These are phyloP conservation scores for Phyllostomus hastatus DNA, from an alignment of 2,113 vertebrate species.

Conservation along the genomic window DNA sequence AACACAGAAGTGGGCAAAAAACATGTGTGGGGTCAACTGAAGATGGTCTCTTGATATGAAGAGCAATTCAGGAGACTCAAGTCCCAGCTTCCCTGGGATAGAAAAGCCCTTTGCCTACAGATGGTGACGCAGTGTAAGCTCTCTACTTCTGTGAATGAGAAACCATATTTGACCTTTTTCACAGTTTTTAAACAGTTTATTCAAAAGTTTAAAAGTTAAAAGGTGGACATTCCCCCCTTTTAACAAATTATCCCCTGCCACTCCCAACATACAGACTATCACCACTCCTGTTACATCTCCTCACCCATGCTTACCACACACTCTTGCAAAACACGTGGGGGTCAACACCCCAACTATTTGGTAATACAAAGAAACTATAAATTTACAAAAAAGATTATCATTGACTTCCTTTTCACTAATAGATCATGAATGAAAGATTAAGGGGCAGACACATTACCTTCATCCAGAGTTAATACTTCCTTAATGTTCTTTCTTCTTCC, in stretches of 20 bases:
- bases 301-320: not conserved
- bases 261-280: not conserved
- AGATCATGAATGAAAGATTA: slow-evolving; percentile 45
- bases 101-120: not conserved
- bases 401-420: slow-evolving; percentile 63
- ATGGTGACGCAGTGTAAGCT: not conserved
- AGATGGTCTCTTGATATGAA: not conserved
- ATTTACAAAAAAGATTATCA: slow-evolving; percentile 48
- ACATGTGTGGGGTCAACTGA: not conserved
- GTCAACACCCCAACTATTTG: slow-evolving; percentile 56
- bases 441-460: slow-evolving; percentile 54
- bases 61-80: not conserved
- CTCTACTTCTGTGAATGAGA: not conserved
- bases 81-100: not conserved
- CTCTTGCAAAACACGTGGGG: slow-evolving; percentile 45
- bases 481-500: slow-evolving; percentile 11
- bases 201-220: slow-evolving; percentile 55
- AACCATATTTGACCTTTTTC: not conserved
- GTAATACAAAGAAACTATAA: slow-evolving; percentile 67
- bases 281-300: not conserved
- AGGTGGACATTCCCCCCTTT: not conserved
- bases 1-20: not conserved
- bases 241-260: not conserved
- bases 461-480: slow-evolving; percentile 46
- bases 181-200: slow-evolving; percentile 67